These are phyloP conservation scores for Dicentrarchus labrax DNA, from an alignment of 2,113 vertebrate species.

Conservation along the genomic window DNA sequence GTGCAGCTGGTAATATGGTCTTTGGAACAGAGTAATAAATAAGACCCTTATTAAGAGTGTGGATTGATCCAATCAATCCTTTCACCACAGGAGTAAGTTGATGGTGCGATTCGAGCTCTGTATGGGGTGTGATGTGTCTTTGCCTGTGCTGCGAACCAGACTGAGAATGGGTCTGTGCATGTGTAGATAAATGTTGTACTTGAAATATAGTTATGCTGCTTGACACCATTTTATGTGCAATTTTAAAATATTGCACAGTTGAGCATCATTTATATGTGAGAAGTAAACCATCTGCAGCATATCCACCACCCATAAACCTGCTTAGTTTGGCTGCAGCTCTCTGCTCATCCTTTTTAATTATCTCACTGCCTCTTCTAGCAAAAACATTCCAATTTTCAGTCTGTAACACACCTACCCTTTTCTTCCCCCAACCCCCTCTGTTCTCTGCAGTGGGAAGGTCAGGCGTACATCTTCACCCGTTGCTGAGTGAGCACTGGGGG, in stretches of 20 bases:
- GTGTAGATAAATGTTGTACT: background rate
- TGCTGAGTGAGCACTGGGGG: conserved; percentile 64
- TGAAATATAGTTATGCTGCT: background rate
- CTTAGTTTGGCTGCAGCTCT: conserved; percentile 17
- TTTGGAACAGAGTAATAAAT: conserved; percentile 65
- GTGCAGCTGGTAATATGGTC: conserved; percentile 54
- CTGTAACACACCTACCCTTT: conserved; percentile 20
- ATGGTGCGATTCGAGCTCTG: conserved; percentile 56
- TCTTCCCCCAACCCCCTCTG: background rate
- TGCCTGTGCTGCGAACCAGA: conserved; percentile 22
- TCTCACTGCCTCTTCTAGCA: conserved; percentile 32
- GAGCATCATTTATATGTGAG: conserved; percentile 30
- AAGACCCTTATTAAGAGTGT: conserved; percentile 67
- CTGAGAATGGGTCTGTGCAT: conserved; percentile 1
- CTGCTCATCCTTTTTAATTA: conserved; percentile 57
- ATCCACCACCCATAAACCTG: conserved; percentile 13
- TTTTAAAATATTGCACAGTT: conserved; percentile 17
- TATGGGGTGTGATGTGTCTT: conserved; percentile 56
- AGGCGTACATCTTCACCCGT: conserved; percentile 60
- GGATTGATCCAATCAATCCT: conserved; percentile 77
- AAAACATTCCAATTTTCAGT: conserved; percentile 40
- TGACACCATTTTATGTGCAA: conserved; percentile 2
- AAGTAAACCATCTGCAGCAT: conserved; percentile 46
- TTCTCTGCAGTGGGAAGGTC: conserved; percentile 49
- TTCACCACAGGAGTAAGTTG: conserved; percentile 65